These are phyloP conservation scores for Amblyopsis hoosieri DNA, from an alignment of 2,797 vertebrate genomes.

Conservation along the genomic window DNA sequence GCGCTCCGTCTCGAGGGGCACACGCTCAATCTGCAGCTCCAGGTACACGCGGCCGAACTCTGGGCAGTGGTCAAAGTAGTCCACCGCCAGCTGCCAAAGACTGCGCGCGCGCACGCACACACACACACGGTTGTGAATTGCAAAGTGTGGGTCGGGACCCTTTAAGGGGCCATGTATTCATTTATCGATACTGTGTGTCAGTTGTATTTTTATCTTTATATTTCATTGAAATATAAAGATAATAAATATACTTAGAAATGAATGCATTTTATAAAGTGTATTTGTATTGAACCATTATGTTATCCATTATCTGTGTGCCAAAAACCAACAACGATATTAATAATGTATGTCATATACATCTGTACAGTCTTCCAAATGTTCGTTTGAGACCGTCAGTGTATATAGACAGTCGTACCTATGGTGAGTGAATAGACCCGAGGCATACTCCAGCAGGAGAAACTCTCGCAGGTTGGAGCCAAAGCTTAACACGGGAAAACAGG, in stretches of 20 bases:
- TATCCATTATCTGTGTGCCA: no score
- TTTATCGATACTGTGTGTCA: neutral
- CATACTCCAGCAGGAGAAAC: slow-evolving; percentile 94
- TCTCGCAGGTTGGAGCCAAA: slow-evolving; percentile 97
- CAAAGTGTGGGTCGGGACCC: neutral
- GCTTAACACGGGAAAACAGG: slow-evolving; percentile 65
- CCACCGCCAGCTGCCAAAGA: slow-evolving; percentile 94
- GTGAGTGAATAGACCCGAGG: slow-evolving; percentile 92
- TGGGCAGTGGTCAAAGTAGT: slow-evolving; percentile 94
- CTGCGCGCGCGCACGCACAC: slow-evolving; percentile 62
- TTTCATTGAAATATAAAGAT: no score
- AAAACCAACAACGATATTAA: no score
- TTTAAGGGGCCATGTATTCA: neutral
- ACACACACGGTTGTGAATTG: neutral
- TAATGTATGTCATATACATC: no score
- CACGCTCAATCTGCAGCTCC: slow-evolving; percentile 91
- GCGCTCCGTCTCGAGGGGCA: slow-evolving; percentile 90
- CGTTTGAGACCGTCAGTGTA: no score
- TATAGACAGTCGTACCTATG: slow-evolving; percentile 82
- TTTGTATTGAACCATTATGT: no score
- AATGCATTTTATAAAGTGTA: no score
- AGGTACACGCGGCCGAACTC: slow-evolving; percentile 89
- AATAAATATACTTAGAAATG: no score
- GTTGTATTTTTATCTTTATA: no score
- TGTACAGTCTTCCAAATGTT: no score